Conservation (phyloP, 2,888 invertebrate genomes). For the Reticulitermes lucifugus region DNA sequence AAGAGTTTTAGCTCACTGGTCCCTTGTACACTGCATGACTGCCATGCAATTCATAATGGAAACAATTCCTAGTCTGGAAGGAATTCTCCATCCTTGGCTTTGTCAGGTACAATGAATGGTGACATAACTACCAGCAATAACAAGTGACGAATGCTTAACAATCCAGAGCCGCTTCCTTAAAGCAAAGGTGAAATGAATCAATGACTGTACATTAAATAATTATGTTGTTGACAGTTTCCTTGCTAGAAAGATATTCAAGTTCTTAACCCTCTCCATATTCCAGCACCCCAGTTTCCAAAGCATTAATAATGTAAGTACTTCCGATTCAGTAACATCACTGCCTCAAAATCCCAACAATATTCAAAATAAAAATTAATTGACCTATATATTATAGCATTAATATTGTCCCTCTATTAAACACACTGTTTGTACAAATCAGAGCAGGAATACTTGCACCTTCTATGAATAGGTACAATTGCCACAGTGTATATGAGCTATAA, state of each 20-base stretch:
- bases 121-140: background rate
- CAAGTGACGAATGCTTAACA: background rate
- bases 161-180: background rate
- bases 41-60: background rate
- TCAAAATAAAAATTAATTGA: too few relatives aligned
- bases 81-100: conserved; percentile 3
- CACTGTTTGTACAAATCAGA: too few relatives aligned
- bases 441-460: too few relatives aligned
- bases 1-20: background rate
- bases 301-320: background rate
- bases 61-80: background rate
- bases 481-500: too few relatives aligned
- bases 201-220: background rate
- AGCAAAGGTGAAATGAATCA: background rate
- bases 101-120: conserved; percentile 10
- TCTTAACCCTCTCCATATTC: background rate
- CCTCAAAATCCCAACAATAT: too few relatives aligned
- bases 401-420: too few relatives aligned
- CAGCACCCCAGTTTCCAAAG: background rate
- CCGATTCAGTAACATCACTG: background rate
- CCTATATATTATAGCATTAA: too few relatives aligned
- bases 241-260: background rate
- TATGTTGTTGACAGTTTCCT: background rate
- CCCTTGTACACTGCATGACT: background rate
- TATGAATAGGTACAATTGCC: too few relatives aligned